A percentile compares a stretch with the other conserved stretches of the same genome.
Conservation (phyloP, 2,888 invertebrate species). For the Atethmia centrago region DNA sequence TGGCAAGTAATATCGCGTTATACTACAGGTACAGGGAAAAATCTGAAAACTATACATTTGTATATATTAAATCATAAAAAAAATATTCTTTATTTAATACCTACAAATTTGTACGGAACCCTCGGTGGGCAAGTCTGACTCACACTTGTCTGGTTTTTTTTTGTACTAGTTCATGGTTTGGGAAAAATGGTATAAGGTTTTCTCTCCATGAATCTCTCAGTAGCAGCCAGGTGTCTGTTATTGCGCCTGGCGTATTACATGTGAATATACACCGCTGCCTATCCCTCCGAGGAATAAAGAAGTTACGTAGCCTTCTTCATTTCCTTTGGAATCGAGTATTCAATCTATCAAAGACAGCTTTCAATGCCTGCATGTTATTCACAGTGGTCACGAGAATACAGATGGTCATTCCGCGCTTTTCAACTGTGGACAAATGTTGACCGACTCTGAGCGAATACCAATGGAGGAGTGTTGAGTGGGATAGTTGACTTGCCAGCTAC, state of each 20-base stretch:
- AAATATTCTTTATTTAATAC: too few species aligned
- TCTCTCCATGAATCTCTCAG: neutral
- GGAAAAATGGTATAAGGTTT: neutral
- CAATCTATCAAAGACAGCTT: slow-evolving; percentile 32
- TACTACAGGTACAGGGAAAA: too few species aligned
- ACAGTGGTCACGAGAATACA: slow-evolving; percentile 68
- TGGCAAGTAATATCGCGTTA: too few species aligned
- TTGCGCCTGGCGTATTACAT: neutral
- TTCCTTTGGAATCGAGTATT: slow-evolving; percentile 27
- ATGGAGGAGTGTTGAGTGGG: slow-evolving; percentile 66
- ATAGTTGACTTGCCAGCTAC: slow-evolving; percentile 48
- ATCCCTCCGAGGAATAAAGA: neutral
- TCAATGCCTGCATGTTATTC: slow-evolving; percentile 44
- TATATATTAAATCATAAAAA: too few species aligned
- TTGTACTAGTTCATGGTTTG: neutral
- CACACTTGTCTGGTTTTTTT: too few species aligned
- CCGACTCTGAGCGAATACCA: slow-evolving; percentile 79
- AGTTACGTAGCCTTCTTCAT: neutral
- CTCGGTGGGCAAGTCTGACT: too few species aligned
- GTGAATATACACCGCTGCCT: neutral
- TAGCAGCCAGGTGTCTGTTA: neutral
- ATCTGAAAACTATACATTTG: too few species aligned
- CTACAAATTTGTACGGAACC: too few species aligned
- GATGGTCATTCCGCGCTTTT: slow-evolving; percentile 80
- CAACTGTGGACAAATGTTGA: slow-evolving; percentile 83